Evolutionary conservation across 2,113 vertebrate genomes (phyloP).

Genomic region (Onychostoma macrolepis): DNA sequence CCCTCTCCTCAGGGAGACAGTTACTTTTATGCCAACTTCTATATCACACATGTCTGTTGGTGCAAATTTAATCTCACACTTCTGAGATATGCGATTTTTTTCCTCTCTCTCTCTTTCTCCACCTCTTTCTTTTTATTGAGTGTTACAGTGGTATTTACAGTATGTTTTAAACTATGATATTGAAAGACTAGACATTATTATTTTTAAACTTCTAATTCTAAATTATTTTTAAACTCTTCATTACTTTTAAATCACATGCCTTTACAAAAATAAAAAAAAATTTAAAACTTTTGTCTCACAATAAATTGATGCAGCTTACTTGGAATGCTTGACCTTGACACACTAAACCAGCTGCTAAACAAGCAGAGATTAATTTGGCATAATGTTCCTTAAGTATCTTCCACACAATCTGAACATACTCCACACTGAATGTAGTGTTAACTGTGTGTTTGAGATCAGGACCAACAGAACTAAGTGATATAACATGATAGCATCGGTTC

Average conservation of each 20-base stretch:
- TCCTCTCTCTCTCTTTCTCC: constrained; percentile 22
- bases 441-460: neutral
- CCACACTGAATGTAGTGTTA: neutral
- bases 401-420: neutral
- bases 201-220: too few relatives aligned
- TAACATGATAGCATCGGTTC: neutral
- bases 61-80: constrained; percentile 67
- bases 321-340: neutral
- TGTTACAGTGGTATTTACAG: constrained; percentile 31
- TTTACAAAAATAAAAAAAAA: neutral
- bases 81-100: constrained; percentile 55
- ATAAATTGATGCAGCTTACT: neutral
- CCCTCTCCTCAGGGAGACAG: constrained; percentile 63
- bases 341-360: neutral
- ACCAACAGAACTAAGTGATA: neutral
- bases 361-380: neutral
- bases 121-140: constrained; percentile 33
- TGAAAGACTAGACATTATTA: constrained; percentile 15
- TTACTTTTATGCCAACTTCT: constrained; percentile 64
- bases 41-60: constrained; percentile 65
- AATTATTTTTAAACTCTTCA: neutral
- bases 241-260: neutral
- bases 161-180: neutral
- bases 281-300: neutral
- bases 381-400: neutral